Conservation (phyloP, 1,140 invertebrate genomes). For the Neomicropteryx cornuta region DNA sequence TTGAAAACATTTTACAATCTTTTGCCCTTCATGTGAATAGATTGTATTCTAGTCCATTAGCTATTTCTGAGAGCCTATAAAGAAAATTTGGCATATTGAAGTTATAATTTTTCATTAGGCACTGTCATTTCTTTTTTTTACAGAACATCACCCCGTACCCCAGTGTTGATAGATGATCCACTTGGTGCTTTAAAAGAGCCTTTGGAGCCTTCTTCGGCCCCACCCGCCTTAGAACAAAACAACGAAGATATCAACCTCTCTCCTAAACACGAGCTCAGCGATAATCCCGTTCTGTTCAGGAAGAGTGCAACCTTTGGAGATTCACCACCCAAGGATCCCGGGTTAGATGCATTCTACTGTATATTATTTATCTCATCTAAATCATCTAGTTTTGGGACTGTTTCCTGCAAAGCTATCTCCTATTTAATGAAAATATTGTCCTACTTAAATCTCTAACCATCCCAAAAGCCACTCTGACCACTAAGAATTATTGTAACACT, state of each 20-base stretch:
- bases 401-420: no score
- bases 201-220: conserved; percentile 16
- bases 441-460: no score
- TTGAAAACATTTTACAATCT: no score
- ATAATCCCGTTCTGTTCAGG: conserved; percentile 44
- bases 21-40: neutral
- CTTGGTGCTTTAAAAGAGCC: conserved; percentile 64
- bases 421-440: no score
- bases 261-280: conserved; percentile 29
- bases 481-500: no score
- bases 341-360: no score
- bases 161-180: conserved; percentile 84
- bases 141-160: conserved; percentile 60
- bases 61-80: no score
- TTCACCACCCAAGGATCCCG: conserved; percentile 31
- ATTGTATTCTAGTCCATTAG: neutral
- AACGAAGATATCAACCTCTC: conserved; percentile 15
- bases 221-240: conserved; percentile 13
- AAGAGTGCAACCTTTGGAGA: conserved; percentile 50
- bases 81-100: no score
- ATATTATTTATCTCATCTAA: no score
- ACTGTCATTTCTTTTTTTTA: conserved; percentile 10
- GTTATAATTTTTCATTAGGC: no score
- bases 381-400: no score
- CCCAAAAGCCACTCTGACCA: no score